Conservation (phyloP, 1,140 invertebrate genomes). For the Neodiprion fabricii region DNA sequence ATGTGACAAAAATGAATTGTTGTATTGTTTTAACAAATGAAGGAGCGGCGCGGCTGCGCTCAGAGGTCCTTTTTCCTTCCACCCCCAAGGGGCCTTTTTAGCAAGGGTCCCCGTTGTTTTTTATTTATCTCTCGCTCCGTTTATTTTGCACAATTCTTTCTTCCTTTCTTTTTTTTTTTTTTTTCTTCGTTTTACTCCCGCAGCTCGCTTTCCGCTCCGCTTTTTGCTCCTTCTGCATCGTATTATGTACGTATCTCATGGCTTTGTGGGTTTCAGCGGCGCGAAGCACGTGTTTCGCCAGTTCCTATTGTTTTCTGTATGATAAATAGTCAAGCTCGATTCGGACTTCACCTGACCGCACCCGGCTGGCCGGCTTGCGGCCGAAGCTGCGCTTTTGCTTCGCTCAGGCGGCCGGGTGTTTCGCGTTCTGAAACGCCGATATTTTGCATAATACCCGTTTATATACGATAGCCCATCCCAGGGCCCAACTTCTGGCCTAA, state of each 20-base stretch:
- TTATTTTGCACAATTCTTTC: constrained; percentile 11
- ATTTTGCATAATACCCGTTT: constrained; percentile 7
- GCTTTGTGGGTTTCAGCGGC: constrained; percentile 44
- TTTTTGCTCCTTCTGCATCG: constrained; percentile 19
- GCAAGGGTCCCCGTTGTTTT: constrained; percentile 1
- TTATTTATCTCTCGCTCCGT: constrained; percentile 9
- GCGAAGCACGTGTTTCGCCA: constrained; percentile 63
- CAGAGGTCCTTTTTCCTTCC: constrained; percentile 14
- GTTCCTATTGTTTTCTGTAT: constrained; percentile 63
- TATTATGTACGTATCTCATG: constrained; percentile 49
- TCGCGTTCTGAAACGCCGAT: constrained; percentile 11
- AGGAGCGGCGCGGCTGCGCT: constrained; percentile 35
- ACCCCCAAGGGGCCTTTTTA: constrained; percentile 12
- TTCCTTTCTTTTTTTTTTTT: constrained; percentile 11
- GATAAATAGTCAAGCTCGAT: constrained; percentile 50
- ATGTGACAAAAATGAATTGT: constrained; percentile 60
- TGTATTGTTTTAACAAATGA: constrained; percentile 61
- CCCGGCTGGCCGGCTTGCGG: background rate
- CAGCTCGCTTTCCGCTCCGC: constrained; percentile 13
- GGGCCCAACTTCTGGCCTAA: background rate
- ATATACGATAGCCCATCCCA: background rate
- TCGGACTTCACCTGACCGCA: background rate
- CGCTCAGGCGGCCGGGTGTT: constrained; percentile 28
- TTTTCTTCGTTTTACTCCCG: constrained; percentile 22
- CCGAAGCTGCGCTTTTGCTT: constrained; percentile 22